Conservation (phyloP, 64 coral and sea anemone genomes). For the Anthopleura sola region DNA sequence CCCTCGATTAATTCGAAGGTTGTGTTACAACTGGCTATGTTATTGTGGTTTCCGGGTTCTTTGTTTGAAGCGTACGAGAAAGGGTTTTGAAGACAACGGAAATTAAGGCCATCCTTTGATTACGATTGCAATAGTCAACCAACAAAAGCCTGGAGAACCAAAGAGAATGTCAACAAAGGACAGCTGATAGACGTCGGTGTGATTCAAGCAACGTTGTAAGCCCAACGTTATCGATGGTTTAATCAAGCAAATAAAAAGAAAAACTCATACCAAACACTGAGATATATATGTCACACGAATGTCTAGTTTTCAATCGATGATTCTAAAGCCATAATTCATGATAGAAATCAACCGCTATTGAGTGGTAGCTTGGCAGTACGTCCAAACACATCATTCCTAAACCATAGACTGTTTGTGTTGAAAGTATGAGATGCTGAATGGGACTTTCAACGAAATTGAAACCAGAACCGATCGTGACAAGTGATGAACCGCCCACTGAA, state of each 20-base stretch:
- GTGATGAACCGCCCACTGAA: background rate
- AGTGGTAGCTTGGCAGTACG: background rate
- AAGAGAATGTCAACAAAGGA: constrained; percentile 25
- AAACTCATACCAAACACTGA: constrained; percentile 3
- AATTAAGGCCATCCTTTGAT: constrained; percentile 23
- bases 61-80: background rate
- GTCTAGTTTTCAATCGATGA: background rate
- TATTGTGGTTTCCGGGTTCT: background rate
- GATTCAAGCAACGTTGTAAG: background rate
- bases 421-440: background rate
- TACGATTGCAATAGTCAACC: background rate
- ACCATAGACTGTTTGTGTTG: background rate
- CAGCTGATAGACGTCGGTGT: background rate
- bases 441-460: background rate
- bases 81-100: constrained; percentile 18
- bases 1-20: background rate
- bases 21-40: background rate
- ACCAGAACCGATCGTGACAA: background rate
- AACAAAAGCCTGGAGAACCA: constrained; percentile 12
- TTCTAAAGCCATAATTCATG: background rate
- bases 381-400: background rate
- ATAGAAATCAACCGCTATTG: constrained; percentile 8
- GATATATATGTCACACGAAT: background rate
- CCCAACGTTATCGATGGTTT: constrained; percentile 1
- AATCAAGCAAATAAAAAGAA: constrained; percentile 27